Evolutionary conservation across 2,888 invertebrate genomes (phyloP).

Genomic region (Volucella bombylans): DNA sequence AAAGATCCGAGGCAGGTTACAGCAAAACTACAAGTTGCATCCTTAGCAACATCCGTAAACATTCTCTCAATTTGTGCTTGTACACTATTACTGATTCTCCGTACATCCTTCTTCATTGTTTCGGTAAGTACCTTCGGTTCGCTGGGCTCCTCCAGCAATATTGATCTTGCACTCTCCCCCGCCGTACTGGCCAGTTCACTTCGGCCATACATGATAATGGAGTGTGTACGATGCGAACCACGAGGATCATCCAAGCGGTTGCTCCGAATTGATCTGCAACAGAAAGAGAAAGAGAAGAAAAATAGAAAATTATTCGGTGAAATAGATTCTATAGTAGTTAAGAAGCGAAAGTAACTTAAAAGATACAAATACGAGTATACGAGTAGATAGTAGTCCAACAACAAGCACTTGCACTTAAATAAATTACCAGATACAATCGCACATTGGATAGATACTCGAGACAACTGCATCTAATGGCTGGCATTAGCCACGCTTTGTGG

Average conservation of each 20-base stretch:
- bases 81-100: constrained; percentile 87
- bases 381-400: too few relatives aligned
- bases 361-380: neutral
- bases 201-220: constrained; percentile 82
- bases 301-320: neutral
- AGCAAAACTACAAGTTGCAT: constrained; percentile 86
- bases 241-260: constrained; percentile 82
- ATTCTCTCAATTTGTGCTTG: constrained; percentile 94
- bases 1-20: constrained; percentile 93
- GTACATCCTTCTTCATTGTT: constrained; percentile 80
- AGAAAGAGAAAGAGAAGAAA: constrained; percentile 27
- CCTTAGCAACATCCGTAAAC: constrained; percentile 89
- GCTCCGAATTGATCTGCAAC: constrained; percentile 80
- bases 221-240: constrained; percentile 82
- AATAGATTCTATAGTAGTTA: neutral
- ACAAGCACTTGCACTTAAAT: neutral
- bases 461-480: constrained; percentile 40
- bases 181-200: constrained; percentile 81
- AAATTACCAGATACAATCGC: constrained; percentile 48
- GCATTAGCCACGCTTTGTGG: constrained; percentile 54
- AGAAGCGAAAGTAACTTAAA: constrained; percentile 29
- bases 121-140: constrained; percentile 76
- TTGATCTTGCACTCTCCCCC: constrained; percentile 78
- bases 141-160: constrained; percentile 79
- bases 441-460: constrained; percentile 18